phyloP scores from a whole-genome alignment of 2,113 vertebrate species.

The Eurypyga helias region DNA sequence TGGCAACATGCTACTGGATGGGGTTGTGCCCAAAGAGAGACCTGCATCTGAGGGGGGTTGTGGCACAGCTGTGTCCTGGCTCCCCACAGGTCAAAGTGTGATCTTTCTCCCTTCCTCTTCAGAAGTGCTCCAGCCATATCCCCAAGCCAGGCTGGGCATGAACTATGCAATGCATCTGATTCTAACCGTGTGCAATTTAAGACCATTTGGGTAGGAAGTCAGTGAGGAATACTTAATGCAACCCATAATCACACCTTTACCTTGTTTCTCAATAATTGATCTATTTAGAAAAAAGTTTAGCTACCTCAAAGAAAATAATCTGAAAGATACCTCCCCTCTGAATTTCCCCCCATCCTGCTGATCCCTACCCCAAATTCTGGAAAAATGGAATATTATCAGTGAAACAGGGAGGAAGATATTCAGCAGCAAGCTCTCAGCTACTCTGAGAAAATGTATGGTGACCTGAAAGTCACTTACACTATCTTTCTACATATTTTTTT shows the following conservation, averaged over 20 bases:
- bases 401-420: neutral
- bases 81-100: too few relatives aligned
- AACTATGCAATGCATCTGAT: neutral
- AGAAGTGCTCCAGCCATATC: neutral
- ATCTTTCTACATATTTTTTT: neutral
- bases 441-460: neutral
- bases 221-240: neutral
- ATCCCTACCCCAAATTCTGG: neutral
- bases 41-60: fast-evolving
- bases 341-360: fast-evolving
- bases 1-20: fast-evolving
- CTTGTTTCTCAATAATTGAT: neutral
- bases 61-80: neutral
- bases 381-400: neutral
- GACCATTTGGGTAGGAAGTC: neutral
- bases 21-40: neutral
- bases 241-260: neutral
- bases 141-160: fast-evolving
- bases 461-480: neutral
- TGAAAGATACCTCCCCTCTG: neutral
- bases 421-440: neutral
- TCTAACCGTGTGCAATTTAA: neutral
- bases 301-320: neutral
- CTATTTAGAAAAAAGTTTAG: neutral
- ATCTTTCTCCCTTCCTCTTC: neutral